Evolutionary conservation across 2,113 vertebrate species (phyloP).

Genomic region (Edolisoma coerulescens): DNA sequence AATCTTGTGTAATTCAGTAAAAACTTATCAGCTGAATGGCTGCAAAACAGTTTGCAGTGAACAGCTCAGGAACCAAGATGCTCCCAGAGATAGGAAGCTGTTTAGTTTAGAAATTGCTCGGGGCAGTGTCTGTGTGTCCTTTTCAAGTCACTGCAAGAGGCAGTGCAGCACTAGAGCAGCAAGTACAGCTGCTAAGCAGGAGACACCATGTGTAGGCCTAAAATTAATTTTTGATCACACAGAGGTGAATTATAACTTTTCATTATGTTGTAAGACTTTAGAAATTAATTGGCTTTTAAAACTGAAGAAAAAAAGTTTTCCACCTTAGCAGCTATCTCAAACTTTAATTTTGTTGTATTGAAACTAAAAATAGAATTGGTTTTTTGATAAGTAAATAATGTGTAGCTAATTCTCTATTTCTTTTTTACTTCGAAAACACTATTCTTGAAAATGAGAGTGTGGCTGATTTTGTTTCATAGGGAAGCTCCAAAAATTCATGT

Average conservation of each 20-base stretch:
- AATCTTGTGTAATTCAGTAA: constrained; percentile 8
- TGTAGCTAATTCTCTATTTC: background rate
- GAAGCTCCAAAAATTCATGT: background rate
- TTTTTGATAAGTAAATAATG: background rate
- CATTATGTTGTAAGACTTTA: background rate
- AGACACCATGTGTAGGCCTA: background rate
- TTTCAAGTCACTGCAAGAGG: background rate
- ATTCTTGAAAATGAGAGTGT: background rate
- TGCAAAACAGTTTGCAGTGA: background rate
- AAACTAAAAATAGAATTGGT: background rate
- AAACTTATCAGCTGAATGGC: background rate
- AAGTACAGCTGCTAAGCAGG: background rate
- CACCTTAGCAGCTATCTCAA: background rate
- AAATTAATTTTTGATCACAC: background rate
- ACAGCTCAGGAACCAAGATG: background rate
- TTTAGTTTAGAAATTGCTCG: background rate
- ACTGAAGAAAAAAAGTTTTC: background rate
- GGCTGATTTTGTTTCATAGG: background rate
- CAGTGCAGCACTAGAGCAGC: background rate
- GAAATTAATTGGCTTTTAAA: background rate
- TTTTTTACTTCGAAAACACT: background rate
- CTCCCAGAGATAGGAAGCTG: background rate
- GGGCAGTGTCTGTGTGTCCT: background rate
- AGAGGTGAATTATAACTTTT: background rate
- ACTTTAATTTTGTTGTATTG: background rate